These are phyloP conservation scores for Dendrolimus houi DNA, from an alignment of 2,888 invertebrate species.

Conservation along the genomic window DNA sequence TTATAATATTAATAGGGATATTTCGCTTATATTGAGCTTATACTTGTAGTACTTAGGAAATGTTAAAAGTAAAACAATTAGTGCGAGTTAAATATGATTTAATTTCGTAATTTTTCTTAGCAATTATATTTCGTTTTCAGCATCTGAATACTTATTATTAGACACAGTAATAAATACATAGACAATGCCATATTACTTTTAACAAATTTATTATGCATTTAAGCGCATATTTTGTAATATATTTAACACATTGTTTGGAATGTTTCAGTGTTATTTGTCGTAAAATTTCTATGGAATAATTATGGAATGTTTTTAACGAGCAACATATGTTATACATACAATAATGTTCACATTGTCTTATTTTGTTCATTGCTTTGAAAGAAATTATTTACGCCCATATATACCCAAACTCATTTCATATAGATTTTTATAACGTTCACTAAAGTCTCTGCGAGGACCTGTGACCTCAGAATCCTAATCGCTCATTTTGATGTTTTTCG, in stretches of 20 bases:
- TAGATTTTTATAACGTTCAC: too few species aligned
- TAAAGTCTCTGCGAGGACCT: too few species aligned
- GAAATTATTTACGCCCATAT: conserved; percentile 9
- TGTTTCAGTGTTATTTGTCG: conserved; percentile 48
- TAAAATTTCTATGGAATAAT: conserved; percentile 29
- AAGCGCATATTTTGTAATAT: conserved; percentile 62
- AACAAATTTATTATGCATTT: conserved; percentile 54
- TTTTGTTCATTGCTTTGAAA: conserved; percentile 7
- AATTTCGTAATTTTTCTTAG: conserved; percentile 75
- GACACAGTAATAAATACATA: conserved; percentile 62
- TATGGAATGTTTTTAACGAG: conserved; percentile 39
- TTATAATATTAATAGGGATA: too few species aligned
- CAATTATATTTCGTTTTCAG: conserved; percentile 73
- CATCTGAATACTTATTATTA: conserved; percentile 67
- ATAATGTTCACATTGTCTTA: conserved; percentile 23
- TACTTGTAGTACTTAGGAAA: too few species aligned
- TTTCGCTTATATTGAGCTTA: too few species aligned
- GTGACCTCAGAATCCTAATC: too few species aligned
- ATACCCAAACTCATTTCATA: too few species aligned
- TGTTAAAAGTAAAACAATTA: conserved; percentile 15
- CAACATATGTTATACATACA: conserved; percentile 15
- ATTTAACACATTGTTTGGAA: conserved; percentile 55
- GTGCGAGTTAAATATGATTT: conserved; percentile 75
- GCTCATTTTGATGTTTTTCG: too few species aligned
- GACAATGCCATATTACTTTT: conserved; percentile 42